A percentile compares a stretch with the other conserved stretches of the same genome.
Evolutionary conservation across 1,140 invertebrate species (phyloP).

Genomic region (Proales similis): DNA sequence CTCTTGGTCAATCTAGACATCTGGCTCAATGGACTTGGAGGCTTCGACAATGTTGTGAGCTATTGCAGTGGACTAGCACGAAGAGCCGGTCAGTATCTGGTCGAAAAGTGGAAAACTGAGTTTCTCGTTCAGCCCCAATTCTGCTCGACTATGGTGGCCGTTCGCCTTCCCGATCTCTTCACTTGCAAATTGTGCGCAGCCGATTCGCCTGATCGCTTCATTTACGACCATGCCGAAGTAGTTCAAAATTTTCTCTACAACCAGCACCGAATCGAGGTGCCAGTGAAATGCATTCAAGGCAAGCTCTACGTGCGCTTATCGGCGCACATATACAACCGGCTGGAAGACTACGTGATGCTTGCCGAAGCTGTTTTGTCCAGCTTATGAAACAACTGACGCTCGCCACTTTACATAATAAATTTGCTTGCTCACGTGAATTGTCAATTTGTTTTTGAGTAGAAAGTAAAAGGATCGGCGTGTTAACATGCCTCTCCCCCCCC

Average conservation of each 20-base stretch:
- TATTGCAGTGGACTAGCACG: slow-evolving; percentile 43
- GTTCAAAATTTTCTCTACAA: slow-evolving; percentile 47
- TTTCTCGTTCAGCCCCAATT: slow-evolving; percentile 40
- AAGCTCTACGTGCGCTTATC: slow-evolving; percentile 48
- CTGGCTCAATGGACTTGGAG: slow-evolving; percentile 42
- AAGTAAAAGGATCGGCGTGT: too few species aligned
- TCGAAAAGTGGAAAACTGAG: slow-evolving; percentile 42
- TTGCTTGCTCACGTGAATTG: too few species aligned
- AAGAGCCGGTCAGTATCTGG: slow-evolving; percentile 43
- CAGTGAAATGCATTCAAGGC: slow-evolving; percentile 44
- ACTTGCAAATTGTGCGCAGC: slow-evolving; percentile 35
- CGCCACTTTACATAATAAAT: too few species aligned
- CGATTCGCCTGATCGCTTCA: slow-evolving; percentile 8
- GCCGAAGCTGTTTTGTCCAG: slow-evolving; percentile 42
- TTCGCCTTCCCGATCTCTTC: slow-evolving; percentile 43
- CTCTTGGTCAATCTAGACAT: slow-evolving; percentile 46
- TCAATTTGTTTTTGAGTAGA: too few species aligned
- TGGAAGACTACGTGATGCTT: slow-evolving; percentile 45
- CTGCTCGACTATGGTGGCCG: slow-evolving; percentile 43
- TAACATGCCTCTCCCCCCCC: too few species aligned
- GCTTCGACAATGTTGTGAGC: slow-evolving; percentile 40
- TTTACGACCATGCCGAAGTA: slow-evolving; percentile 43
- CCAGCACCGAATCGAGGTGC: slow-evolving; percentile 49
- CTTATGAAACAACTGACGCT: too few species aligned
- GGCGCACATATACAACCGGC: slow-evolving; percentile 46